Percentiles rank a stretch among this genome's conserved stretches.
phyloP scores from a whole-genome alignment of 2,888 invertebrate genomes.

The Xestia xanthographa region DNA sequence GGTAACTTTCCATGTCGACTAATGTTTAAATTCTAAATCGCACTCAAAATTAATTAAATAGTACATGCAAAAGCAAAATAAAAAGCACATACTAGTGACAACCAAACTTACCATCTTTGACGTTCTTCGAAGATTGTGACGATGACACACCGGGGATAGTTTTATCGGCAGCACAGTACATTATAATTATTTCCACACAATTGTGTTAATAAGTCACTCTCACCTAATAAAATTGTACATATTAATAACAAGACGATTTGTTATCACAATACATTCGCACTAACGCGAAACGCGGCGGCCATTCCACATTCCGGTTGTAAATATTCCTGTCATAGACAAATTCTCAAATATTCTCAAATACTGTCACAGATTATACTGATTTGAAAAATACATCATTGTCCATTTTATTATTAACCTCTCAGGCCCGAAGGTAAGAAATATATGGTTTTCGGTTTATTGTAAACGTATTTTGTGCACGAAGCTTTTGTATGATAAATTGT shows the following conservation, averaged over 20 bases:
- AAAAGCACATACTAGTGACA: constrained; percentile 62
- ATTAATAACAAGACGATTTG: constrained; percentile 82
- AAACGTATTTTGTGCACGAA: neutral
- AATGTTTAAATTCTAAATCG: constrained; percentile 8
- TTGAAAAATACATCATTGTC: neutral
- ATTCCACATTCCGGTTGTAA: constrained; percentile 90
- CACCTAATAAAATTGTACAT: constrained; percentile 90
- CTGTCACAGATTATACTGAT: constrained; percentile 11
- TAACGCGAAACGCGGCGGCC: constrained; percentile 88
- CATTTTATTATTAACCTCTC: neutral
- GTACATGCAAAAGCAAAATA: constrained; percentile 55
- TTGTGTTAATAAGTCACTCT: constrained; percentile 86
- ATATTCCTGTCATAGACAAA: constrained; percentile 82
- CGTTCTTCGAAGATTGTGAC: constrained; percentile 93
- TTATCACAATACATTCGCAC: constrained; percentile 82
- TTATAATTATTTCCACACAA: constrained; percentile 83
- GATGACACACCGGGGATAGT: constrained; percentile 94
- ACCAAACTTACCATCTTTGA: constrained; percentile 93
- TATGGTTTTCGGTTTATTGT: too few relatives aligned
- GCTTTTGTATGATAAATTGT: neutral
- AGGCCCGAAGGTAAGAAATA: too few relatives aligned
- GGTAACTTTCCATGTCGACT: neutral
- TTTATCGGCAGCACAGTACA: constrained; percentile 95
- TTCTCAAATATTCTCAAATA: constrained; percentile 69
- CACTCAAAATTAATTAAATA: constrained; percentile 8